A percentile compares a stretch with the other conserved stretches of the same genome.
Conservation (phyloP, 1,140 invertebrate genomes). For the Drosophila simulans region DNA sequence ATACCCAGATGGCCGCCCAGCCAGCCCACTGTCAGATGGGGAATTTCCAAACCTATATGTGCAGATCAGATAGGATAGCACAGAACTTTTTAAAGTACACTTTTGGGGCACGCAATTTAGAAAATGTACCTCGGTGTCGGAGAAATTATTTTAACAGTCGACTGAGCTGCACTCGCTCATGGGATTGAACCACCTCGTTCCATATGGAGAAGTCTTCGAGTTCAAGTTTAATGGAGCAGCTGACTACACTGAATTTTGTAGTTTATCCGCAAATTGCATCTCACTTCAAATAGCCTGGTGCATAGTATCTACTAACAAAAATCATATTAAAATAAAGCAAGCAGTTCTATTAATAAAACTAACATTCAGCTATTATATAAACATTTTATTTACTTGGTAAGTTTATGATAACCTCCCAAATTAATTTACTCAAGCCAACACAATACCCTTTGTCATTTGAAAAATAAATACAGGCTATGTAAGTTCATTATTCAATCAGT, state of each 20-base stretch:
- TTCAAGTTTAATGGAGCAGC: conserved; percentile 35
- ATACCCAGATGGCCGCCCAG: neutral
- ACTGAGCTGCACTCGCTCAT: conserved; percentile 31
- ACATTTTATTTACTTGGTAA: too few relatives aligned
- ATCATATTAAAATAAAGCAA: too few relatives aligned
- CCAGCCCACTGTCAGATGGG: conserved; percentile 1
- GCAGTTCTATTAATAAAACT: too few relatives aligned
- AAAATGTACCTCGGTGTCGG: conserved; percentile 28
- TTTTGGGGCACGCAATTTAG: conserved; percentile 45
- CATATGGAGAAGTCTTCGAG: conserved; percentile 10
- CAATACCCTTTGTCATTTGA: too few relatives aligned
- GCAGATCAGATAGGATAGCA: conserved; percentile 42
- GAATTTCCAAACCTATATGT: conserved; percentile 19
- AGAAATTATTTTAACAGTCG: conserved; percentile 29
- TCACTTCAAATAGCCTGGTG: too few relatives aligned
- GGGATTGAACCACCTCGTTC: conserved; percentile 4
- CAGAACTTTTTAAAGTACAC: conserved; percentile 41
- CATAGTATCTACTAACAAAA: too few relatives aligned
- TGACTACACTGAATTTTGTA: neutral
- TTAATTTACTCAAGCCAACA: too few relatives aligned
- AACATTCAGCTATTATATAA: too few relatives aligned
- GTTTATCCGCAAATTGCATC: too few relatives aligned
- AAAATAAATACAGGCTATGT: too few relatives aligned
- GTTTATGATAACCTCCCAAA: too few relatives aligned
- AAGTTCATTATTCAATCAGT: neutral